Conservation (phyloP, 2,797 vertebrate genomes). For the Onychomys arenicola region DNA sequence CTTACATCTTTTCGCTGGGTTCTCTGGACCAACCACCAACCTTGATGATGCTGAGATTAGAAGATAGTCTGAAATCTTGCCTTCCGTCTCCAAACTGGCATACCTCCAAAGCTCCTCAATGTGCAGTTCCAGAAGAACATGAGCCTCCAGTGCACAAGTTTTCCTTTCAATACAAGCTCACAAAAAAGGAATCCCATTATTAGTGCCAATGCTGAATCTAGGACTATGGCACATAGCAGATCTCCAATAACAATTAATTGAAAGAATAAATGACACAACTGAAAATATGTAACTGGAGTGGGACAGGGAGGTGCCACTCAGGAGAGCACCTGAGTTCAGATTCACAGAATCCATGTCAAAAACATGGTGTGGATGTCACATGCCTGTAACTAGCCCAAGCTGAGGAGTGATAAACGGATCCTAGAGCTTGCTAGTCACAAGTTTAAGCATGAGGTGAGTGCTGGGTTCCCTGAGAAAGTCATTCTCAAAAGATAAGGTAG, state of each 20-base stretch:
- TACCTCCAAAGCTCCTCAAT: neutral
- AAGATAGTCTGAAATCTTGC: neutral
- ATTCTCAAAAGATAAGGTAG: neutral
- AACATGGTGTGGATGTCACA: neutral
- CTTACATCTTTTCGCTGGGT: neutral
- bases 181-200: neutral
- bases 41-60: neutral
- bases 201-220: neutral
- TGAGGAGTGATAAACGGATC: neutral
- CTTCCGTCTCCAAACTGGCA: neutral
- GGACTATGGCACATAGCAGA: neutral
- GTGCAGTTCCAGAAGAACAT: neutral
- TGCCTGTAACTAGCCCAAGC: neutral
- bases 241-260: neutral
- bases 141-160: neutral
- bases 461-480: neutral
- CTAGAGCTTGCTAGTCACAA: too few species aligned
- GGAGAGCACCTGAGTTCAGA: neutral
- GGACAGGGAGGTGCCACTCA: neutral
- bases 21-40: neutral
- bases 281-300: neutral
- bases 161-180: constrained; percentile 21
- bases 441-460: neutral
- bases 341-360: neutral
- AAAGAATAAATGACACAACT: constrained; percentile 6